phyloP scores from a whole-genome alignment of 2,888 invertebrate genomes.

The Macrosoma leucophasiata region DNA sequence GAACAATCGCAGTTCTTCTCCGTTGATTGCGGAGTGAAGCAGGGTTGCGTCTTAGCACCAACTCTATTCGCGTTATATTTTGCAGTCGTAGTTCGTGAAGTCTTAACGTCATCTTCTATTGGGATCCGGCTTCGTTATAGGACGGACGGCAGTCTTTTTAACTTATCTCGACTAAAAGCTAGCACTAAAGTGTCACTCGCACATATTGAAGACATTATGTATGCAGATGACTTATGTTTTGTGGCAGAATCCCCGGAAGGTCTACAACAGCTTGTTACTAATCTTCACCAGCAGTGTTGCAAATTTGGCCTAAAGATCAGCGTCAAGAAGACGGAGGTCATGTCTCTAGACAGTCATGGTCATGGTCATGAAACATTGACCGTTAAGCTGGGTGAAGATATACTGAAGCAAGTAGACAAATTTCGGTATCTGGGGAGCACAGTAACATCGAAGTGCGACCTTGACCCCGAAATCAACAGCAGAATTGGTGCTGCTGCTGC shows the following conservation, averaged over 20 bases:
- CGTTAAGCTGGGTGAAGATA: conserved; percentile 7
- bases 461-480: conserved; percentile 20
- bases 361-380: conserved; percentile 6
- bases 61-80: conserved; percentile 5
- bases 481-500: conserved; percentile 21
- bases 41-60: conserved; percentile 3
- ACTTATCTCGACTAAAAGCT: conserved; percentile 3
- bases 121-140: conserved; percentile 9
- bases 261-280: conserved; percentile 3
- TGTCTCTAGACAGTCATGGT: conserved; percentile 2
- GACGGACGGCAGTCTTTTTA: conserved; percentile 6
- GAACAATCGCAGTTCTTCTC: conserved; percentile 4
- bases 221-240: conserved; percentile 17
- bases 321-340: conserved; percentile 4
- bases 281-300: conserved; percentile 2
- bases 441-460: conserved; percentile 13
- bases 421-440: conserved; percentile 19
- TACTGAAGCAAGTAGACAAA: conserved; percentile 17
- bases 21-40: conserved; percentile 7
- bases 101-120: neutral
- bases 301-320: conserved; percentile 5
- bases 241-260: conserved; percentile 12
- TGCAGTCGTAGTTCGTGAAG: conserved; percentile 4
- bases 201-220: conserved; percentile 12
- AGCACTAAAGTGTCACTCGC: conserved; percentile 7